Conservation (phyloP, 2,113 vertebrate genomes). For the Apus apus region DNA sequence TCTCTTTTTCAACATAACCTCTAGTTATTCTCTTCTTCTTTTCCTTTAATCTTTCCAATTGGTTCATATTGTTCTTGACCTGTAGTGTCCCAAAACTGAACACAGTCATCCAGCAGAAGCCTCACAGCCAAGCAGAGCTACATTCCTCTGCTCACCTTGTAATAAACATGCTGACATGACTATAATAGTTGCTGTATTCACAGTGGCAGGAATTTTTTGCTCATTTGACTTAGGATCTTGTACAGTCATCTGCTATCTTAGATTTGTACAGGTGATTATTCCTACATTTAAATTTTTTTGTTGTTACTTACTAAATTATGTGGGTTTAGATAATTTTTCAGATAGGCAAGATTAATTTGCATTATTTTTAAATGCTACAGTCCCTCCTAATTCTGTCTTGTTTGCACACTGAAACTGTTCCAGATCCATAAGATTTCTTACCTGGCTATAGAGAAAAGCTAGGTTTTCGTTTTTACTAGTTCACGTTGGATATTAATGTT, state of each 20-base stretch:
- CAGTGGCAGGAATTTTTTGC: background rate
- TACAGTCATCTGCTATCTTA: background rate
- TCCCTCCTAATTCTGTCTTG: background rate
- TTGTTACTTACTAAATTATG: background rate
- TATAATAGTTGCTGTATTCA: background rate
- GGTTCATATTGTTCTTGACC: background rate
- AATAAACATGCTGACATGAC: background rate
- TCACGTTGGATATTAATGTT: background rate
- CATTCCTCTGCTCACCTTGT: background rate
- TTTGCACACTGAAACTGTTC: background rate
- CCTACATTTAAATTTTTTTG: background rate
- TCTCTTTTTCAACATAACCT: background rate
- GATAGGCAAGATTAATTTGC: background rate
- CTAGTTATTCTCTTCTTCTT: background rate
- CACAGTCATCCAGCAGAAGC: background rate
- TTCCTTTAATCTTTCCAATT: background rate
- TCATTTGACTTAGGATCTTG: background rate
- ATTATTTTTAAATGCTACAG: background rate
- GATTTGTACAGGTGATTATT: background rate
- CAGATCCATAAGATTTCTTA: background rate
- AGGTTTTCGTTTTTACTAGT: background rate
- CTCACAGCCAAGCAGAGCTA: background rate
- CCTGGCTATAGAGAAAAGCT: background rate
- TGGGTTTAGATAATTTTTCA: background rate
- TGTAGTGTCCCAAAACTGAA: background rate